Base-by-base conservation (phyloP, 1,140 invertebrate genomes). In the Aricia agestis region DNA sequence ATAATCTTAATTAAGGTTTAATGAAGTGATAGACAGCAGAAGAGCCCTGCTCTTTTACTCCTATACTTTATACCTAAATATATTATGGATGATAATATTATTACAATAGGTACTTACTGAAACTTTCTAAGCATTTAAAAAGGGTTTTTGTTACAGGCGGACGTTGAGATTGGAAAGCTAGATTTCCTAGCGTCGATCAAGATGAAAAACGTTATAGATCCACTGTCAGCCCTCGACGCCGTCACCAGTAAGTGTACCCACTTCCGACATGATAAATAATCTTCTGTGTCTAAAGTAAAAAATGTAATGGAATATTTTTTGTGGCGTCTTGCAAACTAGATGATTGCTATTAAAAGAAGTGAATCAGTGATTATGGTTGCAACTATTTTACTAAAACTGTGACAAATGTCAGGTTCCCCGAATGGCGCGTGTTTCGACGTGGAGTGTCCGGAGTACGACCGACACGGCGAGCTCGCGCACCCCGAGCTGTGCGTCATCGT, bases 401-500 rank as follows among this genome's bases (percentile, higher is more conserved):
- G 6, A 36, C 36, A 7, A 36, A 36, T 36, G 9, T 36, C 58
- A 70, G 68, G 13, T 32, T 5, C 19, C 5, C 68, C 58, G 13
- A 15, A 57, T 1, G 67, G 68, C 18, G 84, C 81, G 68, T 42
- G 72, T 45, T 67, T 72, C 67, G 71, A 66, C 36, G 19, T 72
- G 42, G 86, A 85, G 67, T 83, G 81, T 72, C 78, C 75, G 32
- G 83, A 84, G 70, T 80, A 79, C 74, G 73, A 73, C 19, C 59
- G 65, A 63, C 74, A 78, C 69, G 82, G 80, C 36, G 82, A 83
- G 66, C 76, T 92, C 70, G 92, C 92, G 10, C 92, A 94, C 83
- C 93, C 94, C 9, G 93, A 93, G 59, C 84, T 95, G 5, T 94
- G 94, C 73, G 88, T 93, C 69, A 85, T 95, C 25, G 93, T 94